Evolutionary conservation across 2,888 invertebrate genomes (phyloP).

Genomic region (Ypsolopha sequella): DNA sequence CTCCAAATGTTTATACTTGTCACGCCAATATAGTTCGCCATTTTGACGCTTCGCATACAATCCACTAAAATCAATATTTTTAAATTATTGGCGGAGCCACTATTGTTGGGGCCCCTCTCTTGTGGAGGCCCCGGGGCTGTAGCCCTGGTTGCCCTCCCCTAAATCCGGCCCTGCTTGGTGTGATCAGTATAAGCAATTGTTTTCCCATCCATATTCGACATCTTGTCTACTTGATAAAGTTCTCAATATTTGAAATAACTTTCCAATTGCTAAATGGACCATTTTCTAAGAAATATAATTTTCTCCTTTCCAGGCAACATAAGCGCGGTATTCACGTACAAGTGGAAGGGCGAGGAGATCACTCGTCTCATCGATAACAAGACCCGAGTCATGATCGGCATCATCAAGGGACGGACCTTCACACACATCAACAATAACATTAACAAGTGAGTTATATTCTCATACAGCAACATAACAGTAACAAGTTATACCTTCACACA

Average conservation of each 20-base stretch:
- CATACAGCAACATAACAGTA: constrained; percentile 3
- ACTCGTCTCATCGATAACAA: constrained; percentile 78
- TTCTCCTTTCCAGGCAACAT: constrained; percentile 75
- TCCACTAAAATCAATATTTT: no score
- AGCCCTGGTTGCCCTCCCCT: no score
- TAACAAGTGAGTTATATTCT: constrained; percentile 73
- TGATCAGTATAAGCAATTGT: no score
- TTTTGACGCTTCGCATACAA: no score
- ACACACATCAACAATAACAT: constrained; percentile 73
- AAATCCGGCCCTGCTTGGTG: no score
- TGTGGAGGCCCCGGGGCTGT: no score
- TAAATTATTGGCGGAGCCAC: no score
- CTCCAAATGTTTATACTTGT: no score
- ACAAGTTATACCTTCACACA: background rate
- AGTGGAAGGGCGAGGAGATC: constrained; percentile 82
- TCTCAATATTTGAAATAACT: background rate
- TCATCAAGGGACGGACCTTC: constrained; percentile 76
- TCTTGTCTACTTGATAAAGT: background rate
- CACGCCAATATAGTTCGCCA: no score
- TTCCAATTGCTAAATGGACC: background rate
- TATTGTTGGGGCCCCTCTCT: no score
- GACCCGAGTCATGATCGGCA: constrained; percentile 75
- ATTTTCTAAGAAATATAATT: background rate
- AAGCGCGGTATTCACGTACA: constrained; percentile 85
- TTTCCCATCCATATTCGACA: background rate